A percentile compares a stretch with the other conserved stretches of the same genome.
phyloP scores from a whole-genome alignment of 2,888 invertebrate genomes.

The Ophion ellenae region DNA sequence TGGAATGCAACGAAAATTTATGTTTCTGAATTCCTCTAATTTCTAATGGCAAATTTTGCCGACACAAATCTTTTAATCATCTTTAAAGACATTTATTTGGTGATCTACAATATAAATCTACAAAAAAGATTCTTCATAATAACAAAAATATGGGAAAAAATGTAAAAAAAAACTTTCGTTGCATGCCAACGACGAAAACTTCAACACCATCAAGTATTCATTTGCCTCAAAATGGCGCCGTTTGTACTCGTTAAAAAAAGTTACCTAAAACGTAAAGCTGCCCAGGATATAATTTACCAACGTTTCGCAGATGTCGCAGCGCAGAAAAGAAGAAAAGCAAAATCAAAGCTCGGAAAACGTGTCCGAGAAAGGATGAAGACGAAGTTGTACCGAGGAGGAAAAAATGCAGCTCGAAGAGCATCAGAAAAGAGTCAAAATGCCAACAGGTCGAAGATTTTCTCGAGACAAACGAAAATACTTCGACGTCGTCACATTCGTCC shows the following conservation, averaged over 20 bases:
- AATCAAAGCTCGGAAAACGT: constrained; percentile 8
- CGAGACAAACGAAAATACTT: neutral
- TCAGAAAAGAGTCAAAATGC: constrained; percentile 21
- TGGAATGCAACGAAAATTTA: no score
- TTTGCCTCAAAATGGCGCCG: neutral
- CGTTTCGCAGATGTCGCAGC: constrained; percentile 25
- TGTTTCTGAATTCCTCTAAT: no score
- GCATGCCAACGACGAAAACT: no score
- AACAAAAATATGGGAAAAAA: no score
- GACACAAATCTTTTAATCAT: no score
- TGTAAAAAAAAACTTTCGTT: no score
- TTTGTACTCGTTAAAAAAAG: neutral
- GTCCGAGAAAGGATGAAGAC: constrained; percentile 7
- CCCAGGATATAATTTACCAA: neutral
- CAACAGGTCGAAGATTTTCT: neutral
- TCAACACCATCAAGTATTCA: neutral
- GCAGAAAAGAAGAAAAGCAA: constrained; percentile 14
- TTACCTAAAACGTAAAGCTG: neutral
- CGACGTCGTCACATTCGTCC: constrained; percentile 9
- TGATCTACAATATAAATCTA: no score
- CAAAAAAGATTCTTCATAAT: no score
- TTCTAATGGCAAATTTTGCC: no score
- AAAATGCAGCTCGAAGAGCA: neutral
- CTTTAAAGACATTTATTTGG: no score
- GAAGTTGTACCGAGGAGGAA: neutral